Evolutionary conservation across 2,888 invertebrate genomes (phyloP).

Genomic region (Leptopterna dolabrata): DNA sequence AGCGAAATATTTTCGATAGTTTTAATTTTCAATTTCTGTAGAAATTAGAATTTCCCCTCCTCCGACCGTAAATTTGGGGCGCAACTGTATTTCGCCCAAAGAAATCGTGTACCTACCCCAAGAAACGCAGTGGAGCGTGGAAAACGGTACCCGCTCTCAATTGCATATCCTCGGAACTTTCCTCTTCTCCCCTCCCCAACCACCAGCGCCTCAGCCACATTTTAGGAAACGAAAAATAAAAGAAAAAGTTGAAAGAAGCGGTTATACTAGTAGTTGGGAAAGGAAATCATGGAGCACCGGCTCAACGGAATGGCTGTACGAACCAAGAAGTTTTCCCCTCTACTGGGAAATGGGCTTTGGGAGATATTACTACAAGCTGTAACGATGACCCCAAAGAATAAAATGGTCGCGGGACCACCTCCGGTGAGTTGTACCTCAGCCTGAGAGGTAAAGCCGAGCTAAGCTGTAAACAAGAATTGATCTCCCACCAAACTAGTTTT

Average conservation of each 20-base stretch:
- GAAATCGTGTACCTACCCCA: background rate
- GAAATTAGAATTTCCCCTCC: too few species aligned
- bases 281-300: conserved; percentile 4
- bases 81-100: background rate
- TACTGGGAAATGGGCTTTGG: background rate
- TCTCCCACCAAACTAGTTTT: background rate
- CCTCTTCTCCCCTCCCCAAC: background rate
- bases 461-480: background rate
- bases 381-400: conserved; percentile 13
- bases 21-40: too few species aligned
- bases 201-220: background rate
- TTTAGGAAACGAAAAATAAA: background rate
- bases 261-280: background rate
- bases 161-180: conserved; percentile 4
- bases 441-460: background rate
- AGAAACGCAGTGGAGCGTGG: background rate
- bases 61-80: too few species aligned
- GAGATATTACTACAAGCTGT: conserved; percentile 24
- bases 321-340: background rate
- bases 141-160: background rate
- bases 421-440: background rate
- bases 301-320: background rate
- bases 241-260: conserved; percentile 6
- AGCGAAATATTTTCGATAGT: too few species aligned
- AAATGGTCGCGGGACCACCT: background rate